These are phyloP conservation scores for Sympetrum striolatum DNA, from an alignment of 2,888 invertebrate species.

Conservation along the genomic window DNA sequence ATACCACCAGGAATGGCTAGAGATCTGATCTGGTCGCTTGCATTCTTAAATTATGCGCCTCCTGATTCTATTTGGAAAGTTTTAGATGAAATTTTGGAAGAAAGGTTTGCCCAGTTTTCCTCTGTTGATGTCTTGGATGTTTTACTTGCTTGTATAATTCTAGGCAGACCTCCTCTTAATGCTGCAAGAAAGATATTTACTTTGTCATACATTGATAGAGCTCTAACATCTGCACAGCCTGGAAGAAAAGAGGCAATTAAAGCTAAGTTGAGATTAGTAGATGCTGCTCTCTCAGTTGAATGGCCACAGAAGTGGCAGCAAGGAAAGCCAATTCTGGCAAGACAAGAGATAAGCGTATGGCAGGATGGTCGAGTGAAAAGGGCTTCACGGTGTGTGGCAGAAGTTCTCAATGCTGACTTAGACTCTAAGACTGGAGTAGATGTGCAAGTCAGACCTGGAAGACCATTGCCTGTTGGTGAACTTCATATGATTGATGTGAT, in stretches of 20 bases:
- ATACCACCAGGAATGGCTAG: slow-evolving; percentile 65
- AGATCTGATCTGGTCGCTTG: slow-evolving; percentile 68
- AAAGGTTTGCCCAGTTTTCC: slow-evolving; percentile 66
- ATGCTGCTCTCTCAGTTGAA: slow-evolving; percentile 11
- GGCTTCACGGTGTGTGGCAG: slow-evolving; percentile 60
- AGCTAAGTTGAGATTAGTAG: slow-evolving; percentile 54
- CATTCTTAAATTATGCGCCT: slow-evolving; percentile 67
- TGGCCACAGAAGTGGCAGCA: slow-evolving; percentile 22
- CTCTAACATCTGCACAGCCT: background rate
- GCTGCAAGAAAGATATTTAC: slow-evolving; percentile 68
- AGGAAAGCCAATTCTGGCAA: background rate
- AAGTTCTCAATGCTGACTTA: slow-evolving; percentile 52
- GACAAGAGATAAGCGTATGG: slow-evolving; percentile 56
- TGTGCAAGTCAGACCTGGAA: slow-evolving; percentile 63
- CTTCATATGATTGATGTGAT: slow-evolving; percentile 69
- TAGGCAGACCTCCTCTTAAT: slow-evolving; percentile 68
- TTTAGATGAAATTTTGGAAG: slow-evolving; percentile 64
- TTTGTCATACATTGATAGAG: slow-evolving; percentile 66
- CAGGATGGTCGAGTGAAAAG: slow-evolving; percentile 65
- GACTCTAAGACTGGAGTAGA: slow-evolving; percentile 38
- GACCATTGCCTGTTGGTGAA: slow-evolving; percentile 65
- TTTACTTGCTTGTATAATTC: slow-evolving; percentile 69
- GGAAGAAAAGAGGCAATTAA: background rate
- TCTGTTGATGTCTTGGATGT: slow-evolving; percentile 67
- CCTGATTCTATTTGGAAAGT: slow-evolving; percentile 65